Percentiles rank a stretch among this genome's conserved stretches.
phyloP scores from a whole-genome alignment of 2,888 invertebrate genomes.

The Drosophila maculinotata region DNA sequence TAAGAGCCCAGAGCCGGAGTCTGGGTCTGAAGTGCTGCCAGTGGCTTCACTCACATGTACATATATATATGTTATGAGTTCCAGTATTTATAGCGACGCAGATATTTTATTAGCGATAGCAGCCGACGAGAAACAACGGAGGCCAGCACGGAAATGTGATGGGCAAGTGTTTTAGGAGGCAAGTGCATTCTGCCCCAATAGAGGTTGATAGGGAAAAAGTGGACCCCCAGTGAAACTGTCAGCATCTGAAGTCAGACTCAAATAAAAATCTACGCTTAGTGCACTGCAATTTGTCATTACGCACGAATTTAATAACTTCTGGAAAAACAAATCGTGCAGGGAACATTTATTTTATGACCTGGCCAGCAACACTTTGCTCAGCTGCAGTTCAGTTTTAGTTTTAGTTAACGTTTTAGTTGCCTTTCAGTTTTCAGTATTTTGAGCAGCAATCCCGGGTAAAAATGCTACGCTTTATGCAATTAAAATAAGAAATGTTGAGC shows the following conservation, averaged over 20 bases:
- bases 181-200: background rate
- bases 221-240: constrained; percentile 14
- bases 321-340: constrained; percentile 28
- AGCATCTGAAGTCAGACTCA: constrained; percentile 1
- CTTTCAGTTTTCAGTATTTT: constrained; percentile 6
- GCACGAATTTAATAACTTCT: constrained; percentile 67
- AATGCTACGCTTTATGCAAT: constrained; percentile 56
- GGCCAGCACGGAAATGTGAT: constrained; percentile 17
- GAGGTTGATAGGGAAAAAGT: background rate
- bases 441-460: background rate
- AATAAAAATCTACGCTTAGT: constrained; percentile 35
- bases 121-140: constrained; percentile 13
- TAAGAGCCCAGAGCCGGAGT: too few relatives aligned
- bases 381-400: constrained; percentile 16
- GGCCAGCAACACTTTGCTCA: constrained; percentile 36
- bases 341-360: constrained; percentile 50
- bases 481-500: constrained; percentile 57
- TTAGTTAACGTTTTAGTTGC: constrained; percentile 4
- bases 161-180: constrained; percentile 11
- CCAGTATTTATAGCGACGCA: constrained; percentile 40
- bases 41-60: constrained; percentile 60
- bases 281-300: constrained; percentile 64
- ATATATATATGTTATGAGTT: constrained; percentile 48
- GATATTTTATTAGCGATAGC: constrained; percentile 68
- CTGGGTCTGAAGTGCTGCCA: constrained; percentile 13